Conservation (phyloP, 2,888 invertebrate species). For the Catocala fraxini region DNA sequence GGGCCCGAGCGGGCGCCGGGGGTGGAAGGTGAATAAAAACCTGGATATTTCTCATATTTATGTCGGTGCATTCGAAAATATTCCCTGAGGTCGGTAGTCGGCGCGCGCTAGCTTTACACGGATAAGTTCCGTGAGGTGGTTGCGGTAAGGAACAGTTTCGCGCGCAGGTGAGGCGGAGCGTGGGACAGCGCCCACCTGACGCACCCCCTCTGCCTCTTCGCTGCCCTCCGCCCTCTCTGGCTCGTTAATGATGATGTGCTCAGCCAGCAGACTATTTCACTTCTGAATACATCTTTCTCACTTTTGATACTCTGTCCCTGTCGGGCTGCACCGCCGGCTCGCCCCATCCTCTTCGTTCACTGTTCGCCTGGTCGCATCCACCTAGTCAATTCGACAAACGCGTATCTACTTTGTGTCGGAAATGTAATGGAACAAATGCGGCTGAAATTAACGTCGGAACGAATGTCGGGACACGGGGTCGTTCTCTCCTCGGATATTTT, state of each 20-base stretch:
- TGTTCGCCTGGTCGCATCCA: constrained; percentile 85
- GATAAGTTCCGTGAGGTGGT: constrained; percentile 71
- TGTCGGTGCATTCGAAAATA: constrained; percentile 85
- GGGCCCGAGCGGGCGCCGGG: constrained; percentile 59
- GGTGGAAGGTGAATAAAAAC: constrained; percentile 81
- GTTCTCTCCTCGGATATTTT: constrained; percentile 83
- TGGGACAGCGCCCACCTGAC: constrained; percentile 88
- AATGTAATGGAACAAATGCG: constrained; percentile 88
- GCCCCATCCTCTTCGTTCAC: constrained; percentile 69
- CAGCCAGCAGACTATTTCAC: constrained; percentile 92
- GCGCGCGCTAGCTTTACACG: constrained; percentile 59
- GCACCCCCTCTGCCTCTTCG: constrained; percentile 88
- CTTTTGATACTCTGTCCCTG: constrained; percentile 82
- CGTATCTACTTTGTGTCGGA: constrained; percentile 88
- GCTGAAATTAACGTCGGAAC: constrained; percentile 86
- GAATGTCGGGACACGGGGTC: constrained; percentile 86
- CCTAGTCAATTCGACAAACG: constrained; percentile 87
- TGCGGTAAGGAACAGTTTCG: constrained; percentile 79
- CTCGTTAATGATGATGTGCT: constrained; percentile 94
- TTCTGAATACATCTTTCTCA: constrained; percentile 90
- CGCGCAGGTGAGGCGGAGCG: constrained; percentile 79
- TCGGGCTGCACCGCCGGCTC: constrained; percentile 63
- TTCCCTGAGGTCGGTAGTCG: constrained; percentile 75
- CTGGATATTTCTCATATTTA: constrained; percentile 86
- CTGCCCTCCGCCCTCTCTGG: constrained; percentile 88